phyloP scores from a whole-genome alignment of 2,888 invertebrate species.

The Lasioglossum figueresi region DNA sequence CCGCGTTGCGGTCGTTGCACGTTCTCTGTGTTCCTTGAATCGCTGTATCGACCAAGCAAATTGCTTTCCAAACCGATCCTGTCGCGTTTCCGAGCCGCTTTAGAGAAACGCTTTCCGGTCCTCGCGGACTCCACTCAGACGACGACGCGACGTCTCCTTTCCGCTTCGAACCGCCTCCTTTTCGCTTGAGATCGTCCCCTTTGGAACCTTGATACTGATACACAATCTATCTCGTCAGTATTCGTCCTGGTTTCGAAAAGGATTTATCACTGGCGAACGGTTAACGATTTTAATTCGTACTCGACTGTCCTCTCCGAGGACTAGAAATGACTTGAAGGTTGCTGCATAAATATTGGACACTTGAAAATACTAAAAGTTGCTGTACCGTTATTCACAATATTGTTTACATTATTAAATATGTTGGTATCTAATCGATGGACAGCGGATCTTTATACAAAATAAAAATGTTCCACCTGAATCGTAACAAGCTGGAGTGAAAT shows the following conservation, averaged over 20 bases:
- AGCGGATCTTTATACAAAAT: no score
- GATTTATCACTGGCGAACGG: neutral
- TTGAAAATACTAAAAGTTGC: no score
- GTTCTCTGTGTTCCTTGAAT: slow-evolving; percentile 28
- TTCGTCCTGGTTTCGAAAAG: neutral
- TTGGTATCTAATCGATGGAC: no score
- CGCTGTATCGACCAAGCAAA: slow-evolving; percentile 9
- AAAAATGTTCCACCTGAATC: no score
- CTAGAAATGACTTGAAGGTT: neutral
- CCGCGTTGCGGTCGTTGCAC: slow-evolving; percentile 28
- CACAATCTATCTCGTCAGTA: neutral
- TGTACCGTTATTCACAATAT: no score
- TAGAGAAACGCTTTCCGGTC: slow-evolving; percentile 23
- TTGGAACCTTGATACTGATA: neutral
- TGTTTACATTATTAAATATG: no score
- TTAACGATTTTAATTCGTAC: neutral
- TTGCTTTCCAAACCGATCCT: slow-evolving; percentile 43
- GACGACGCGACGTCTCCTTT: neutral
- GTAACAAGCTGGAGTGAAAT: no score
- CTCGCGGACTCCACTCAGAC: neutral
- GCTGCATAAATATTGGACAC: neutral
- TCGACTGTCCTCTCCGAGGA: neutral
- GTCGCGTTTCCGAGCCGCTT: slow-evolving; percentile 14
- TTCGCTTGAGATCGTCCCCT: neutral
- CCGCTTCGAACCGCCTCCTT: neutral